Percentiles rank a stretch among this genome's conserved stretches.
These are phyloP conservation scores for Lichenostomus cassidix DNA, from an alignment of 2,113 vertebrate genomes.

Conservation along the genomic window DNA sequence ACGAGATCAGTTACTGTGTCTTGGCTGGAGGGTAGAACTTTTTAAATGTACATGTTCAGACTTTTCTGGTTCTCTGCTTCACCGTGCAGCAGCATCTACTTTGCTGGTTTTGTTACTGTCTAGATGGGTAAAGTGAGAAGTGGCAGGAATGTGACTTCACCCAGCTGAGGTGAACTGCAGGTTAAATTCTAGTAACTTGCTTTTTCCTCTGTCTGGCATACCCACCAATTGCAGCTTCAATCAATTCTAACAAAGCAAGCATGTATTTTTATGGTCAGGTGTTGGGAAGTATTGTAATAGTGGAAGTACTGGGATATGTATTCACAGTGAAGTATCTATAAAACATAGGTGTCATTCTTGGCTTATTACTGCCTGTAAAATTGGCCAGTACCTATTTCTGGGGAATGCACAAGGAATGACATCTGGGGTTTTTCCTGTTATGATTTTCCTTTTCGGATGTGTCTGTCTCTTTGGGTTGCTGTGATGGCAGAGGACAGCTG, in stretches of 20 bases:
- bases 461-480: not conserved
- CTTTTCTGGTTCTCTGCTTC: not conserved
- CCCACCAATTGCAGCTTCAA: not conserved
- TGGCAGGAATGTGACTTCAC: not conserved
- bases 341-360: not conserved
- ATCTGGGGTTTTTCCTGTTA: not conserved
- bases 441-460: not conserved
- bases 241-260: not conserved
- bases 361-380: not conserved
- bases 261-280: not conserved
- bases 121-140: not conserved
- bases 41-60: not conserved
- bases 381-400: not conserved
- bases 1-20: not conserved
- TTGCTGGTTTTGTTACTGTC: not conserved
- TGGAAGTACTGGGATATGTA: not conserved
- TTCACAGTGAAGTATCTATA: not conserved
- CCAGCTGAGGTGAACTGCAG: not conserved
- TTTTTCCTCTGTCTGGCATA: not conserved
- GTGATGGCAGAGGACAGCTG: not conserved
- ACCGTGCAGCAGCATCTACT: not conserved
- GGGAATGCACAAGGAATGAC: not conserved
- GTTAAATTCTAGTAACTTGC: not conserved
- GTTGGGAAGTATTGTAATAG: not conserved
- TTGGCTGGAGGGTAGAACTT: slow-evolving; percentile 24